phyloP scores from a whole-genome alignment of 2,888 invertebrate genomes.

The Orthosia gothica region DNA sequence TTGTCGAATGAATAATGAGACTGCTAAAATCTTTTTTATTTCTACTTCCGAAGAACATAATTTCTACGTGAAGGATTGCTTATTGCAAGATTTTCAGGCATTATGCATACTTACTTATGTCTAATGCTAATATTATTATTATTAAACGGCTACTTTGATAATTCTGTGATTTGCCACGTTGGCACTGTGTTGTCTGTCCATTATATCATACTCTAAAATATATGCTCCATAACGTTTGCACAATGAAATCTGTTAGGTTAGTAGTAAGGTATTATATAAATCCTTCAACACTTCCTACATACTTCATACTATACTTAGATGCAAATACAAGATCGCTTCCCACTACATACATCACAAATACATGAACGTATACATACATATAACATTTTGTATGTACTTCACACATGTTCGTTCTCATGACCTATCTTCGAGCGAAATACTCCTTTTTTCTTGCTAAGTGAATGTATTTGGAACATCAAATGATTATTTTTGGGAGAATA shows the following conservation, averaged over 20 bases:
- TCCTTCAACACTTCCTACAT: slow-evolving; percentile 12
- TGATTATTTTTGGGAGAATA: slow-evolving; percentile 10
- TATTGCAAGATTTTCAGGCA: not conserved
- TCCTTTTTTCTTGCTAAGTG: slow-evolving; percentile 20
- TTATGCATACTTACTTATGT: too few species aligned
- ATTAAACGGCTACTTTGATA: too few species aligned
- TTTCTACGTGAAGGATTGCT: not conserved
- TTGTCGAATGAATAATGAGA: not conserved
- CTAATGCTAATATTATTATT: too few species aligned
- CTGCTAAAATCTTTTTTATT: not conserved
- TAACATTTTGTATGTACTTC: slow-evolving; percentile 24
- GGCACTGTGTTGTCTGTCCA: too few species aligned
- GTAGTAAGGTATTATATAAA: slow-evolving; percentile 3
- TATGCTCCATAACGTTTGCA: slow-evolving; percentile 2
- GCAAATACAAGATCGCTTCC: not conserved
- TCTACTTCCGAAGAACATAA: not conserved
- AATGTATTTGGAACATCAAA: slow-evolving; percentile 27
- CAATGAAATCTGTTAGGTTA: slow-evolving; percentile 12
- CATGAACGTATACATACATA: slow-evolving; percentile 2
- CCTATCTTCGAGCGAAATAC: slow-evolving; percentile 16
- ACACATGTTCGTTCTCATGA: slow-evolving; percentile 56
- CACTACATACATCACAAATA: slow-evolving; percentile 12
- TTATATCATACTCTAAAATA: not conserved
- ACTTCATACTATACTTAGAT: not conserved
- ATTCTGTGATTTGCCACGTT: too few species aligned